Percentiles rank a stretch among this genome's conserved stretches.
Evolutionary conservation across 1,140 invertebrate species (phyloP).

Genomic region (Plodia interpunctella): DNA sequence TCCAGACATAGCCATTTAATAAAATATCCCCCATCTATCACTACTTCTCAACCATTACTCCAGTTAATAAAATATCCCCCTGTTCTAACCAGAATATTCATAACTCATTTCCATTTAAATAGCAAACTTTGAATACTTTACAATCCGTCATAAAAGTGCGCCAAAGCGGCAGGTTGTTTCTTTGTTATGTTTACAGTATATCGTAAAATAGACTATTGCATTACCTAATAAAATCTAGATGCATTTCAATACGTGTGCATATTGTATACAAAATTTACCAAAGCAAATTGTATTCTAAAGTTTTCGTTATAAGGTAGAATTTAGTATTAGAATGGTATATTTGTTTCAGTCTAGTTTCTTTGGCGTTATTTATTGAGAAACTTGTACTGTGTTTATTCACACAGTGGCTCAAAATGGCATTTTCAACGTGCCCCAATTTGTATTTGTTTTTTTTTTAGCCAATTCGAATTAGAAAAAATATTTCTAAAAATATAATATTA

Average conservation of each 20-base stretch:
- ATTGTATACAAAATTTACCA: not conserved
- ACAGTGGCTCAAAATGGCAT: not conserved
- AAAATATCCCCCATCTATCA: too few species aligned
- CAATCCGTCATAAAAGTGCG: not conserved
- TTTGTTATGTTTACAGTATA: not conserved
- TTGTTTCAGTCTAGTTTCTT: not conserved
- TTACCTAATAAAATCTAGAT: not conserved
- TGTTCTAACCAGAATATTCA: not conserved
- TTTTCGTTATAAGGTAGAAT: not conserved
- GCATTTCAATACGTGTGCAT: not conserved
- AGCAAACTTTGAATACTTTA: slow-evolving; percentile 2
- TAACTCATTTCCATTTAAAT: not conserved
- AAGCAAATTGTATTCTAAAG: not conserved
- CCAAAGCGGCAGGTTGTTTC: not conserved
- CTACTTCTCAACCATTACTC: too few species aligned
- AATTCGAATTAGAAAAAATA: too few species aligned
- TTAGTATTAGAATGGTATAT: not conserved
- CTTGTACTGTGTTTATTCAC: not conserved
- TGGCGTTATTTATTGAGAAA: slow-evolving; percentile 7
- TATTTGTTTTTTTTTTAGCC: too few species aligned
- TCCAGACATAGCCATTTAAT: too few species aligned
- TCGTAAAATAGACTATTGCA: slow-evolving; percentile 5
- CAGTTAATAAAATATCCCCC: too few species aligned
- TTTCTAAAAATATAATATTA: too few species aligned
- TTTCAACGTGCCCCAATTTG: not conserved